Evolutionary conservation across 1,140 invertebrate species (phyloP), one percentile per base, ranked within the genome.

Genomic region (Lepidostoma basale): DNA sequence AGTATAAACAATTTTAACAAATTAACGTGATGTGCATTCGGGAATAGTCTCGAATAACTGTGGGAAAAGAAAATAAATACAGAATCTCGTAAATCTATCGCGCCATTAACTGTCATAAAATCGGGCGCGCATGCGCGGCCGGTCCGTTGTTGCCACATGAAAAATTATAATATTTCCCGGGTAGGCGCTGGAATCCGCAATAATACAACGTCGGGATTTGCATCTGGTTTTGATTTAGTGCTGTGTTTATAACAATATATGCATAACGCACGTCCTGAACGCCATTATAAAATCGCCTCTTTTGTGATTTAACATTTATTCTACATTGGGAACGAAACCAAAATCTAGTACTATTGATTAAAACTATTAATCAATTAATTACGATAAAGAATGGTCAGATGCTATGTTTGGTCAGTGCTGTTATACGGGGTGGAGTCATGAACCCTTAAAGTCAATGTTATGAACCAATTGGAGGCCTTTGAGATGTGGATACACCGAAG

Each of bases 41-140:
- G 54, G 28, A 18, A 58, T 58, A 62, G 58, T 62, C 25, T 62
- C 39, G 40, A 22, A 42, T 44, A 16, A 20, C 26, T 60, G 26
- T 44, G 23, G 23, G 60, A 30, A 63, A 63, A 47, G 23, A 63
- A 63, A 28, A 63, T 14, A 44, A 47, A 28, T 20, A n/a, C 14
- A 22, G 33, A 63, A 47, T 16, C 8, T 30, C 60, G 42, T 63
- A 63, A 63, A 63, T 63, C 60, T 47, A 40, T 18, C 22, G 39
- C 39, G 40, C 40, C 60, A 63, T 63, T 63, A 63, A 3, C 25
- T 44, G 60, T 63, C 60, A 63, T 22, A 47, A 26, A 30, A 30
- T 26, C 14, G 39, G 12, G 23, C 16, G 60, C 60, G 44, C 60
- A 63, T 63, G 60, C 60, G 25, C 60, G 22, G 14, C 60, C 60